Percentiles rank a stretch among this genome's conserved stretches.
phyloP scores from a whole-genome alignment of 2,888 invertebrate species.

The Palloptera scutellata region DNA sequence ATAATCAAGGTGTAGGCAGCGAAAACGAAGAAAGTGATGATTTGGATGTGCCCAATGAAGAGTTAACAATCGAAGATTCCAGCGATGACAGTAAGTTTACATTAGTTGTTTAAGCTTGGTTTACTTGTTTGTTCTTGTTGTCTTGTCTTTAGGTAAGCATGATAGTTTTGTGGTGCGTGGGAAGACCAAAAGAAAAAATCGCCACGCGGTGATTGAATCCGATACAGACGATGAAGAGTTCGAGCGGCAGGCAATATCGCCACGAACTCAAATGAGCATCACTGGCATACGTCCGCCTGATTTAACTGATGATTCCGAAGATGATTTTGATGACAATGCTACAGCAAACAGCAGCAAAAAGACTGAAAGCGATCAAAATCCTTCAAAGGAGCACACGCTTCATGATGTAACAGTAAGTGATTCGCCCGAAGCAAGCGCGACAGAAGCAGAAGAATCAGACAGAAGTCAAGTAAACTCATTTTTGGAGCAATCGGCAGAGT shows the following conservation, averaged over 20 bases:
- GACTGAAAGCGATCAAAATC: background rate
- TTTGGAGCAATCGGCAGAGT: slow-evolving; percentile 8
- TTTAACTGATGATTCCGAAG: slow-evolving; percentile 54
- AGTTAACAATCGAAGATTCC: slow-evolving; percentile 40
- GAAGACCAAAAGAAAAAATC: slow-evolving; percentile 27
- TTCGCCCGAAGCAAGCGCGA: background rate
- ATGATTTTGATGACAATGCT: slow-evolving; percentile 47
- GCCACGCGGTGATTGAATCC: slow-evolving; percentile 35
- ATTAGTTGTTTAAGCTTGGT: background rate
- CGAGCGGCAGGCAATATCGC: slow-evolving; percentile 54
- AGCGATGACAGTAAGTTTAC: slow-evolving; percentile 23
- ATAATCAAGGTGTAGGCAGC: slow-evolving; percentile 3
- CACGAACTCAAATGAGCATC: slow-evolving; percentile 61
- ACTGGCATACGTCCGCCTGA: slow-evolving; percentile 58
- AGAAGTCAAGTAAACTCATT: background rate
- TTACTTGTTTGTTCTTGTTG: background rate
- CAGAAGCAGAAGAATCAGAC: background rate
- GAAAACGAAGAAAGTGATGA: background rate
- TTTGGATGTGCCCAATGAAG: slow-evolving; percentile 9
- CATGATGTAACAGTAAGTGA: background rate
- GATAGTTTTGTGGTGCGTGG: slow-evolving; percentile 24
- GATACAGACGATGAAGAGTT: slow-evolving; percentile 48
- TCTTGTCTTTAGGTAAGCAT: slow-evolving; percentile 14
- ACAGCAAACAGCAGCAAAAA: background rate
- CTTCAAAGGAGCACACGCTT: background rate